Evolutionary conservation across 2,888 invertebrate species (phyloP).

Genomic region (Cyclophora albipunctata): DNA sequence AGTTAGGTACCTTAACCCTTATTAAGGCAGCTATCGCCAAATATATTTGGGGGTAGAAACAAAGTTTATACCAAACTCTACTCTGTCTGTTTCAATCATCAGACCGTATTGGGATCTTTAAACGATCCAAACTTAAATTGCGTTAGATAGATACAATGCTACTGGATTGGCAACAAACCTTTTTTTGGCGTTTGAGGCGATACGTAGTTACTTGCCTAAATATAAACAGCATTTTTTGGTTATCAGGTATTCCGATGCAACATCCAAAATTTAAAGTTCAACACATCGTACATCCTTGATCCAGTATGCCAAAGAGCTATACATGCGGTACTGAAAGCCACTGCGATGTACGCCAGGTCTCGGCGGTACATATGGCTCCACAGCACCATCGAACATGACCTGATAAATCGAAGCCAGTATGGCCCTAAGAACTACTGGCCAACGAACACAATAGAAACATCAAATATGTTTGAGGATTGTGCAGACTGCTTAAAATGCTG

Average conservation of each 20-base stretch:
- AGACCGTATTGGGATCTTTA: no score
- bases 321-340: constrained; percentile 38
- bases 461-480: constrained; percentile 16
- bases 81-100: no score
- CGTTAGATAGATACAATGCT: no score
- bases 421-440: constrained; percentile 44
- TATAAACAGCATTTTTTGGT: neutral
- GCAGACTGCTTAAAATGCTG: constrained; percentile 33
- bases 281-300: constrained; percentile 38
- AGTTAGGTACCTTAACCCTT: no score
- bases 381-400: constrained; percentile 36
- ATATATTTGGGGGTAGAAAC: no score
- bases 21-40: no score
- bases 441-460: constrained; percentile 13
- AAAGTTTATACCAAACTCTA: no score
- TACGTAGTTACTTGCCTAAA: neutral
- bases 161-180: neutral
- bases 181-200: neutral
- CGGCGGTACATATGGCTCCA: constrained; percentile 44
- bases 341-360: constrained; percentile 36
- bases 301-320: constrained; percentile 45
- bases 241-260: constrained; percentile 57
- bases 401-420: constrained; percentile 33
- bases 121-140: no score
- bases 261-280: constrained; percentile 47